Evolutionary conservation across 2,888 invertebrate genomes (phyloP).

Genomic region (Monochamus alternatus): DNA sequence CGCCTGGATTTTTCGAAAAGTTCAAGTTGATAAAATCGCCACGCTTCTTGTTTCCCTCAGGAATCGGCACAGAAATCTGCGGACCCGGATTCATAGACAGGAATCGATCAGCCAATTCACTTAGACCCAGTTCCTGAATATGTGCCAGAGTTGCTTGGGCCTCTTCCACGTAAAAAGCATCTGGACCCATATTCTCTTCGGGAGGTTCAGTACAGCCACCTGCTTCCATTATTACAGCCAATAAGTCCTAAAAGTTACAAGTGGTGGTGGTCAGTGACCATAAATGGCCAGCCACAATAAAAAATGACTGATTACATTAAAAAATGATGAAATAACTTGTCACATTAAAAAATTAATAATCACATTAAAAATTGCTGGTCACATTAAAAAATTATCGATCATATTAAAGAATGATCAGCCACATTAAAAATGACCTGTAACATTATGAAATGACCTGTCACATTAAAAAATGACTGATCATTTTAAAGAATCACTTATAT

Average conservation of each 20-base stretch:
- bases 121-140: constrained; percentile 83
- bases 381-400: too few species aligned
- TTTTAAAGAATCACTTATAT: too few species aligned
- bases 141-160: constrained; percentile 89
- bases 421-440: too few species aligned
- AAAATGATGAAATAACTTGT: too few species aligned
- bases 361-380: too few species aligned
- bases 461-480: too few species aligned
- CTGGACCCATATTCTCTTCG: constrained; percentile 79
- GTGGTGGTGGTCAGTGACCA: too few species aligned
- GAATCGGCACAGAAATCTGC: constrained; percentile 69
- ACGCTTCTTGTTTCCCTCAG: constrained; percentile 57
- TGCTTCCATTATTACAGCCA: constrained; percentile 83
- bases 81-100: constrained; percentile 79
- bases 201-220: constrained; percentile 83
- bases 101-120: constrained; percentile 81
- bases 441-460: too few species aligned
- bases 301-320: too few species aligned
- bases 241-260: constrained; percentile 72
- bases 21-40: constrained; percentile 63
- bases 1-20: constrained; percentile 44
- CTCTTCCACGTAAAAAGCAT: constrained; percentile 91
- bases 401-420: too few species aligned
- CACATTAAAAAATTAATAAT: too few species aligned
- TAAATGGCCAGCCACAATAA: too few species aligned